Percentiles rank a stretch among this genome's conserved stretches.
These are phyloP conservation scores for Oryzaephilus surinamensis DNA, from an alignment of 1,140 invertebrate species.

Conservation along the genomic window DNA sequence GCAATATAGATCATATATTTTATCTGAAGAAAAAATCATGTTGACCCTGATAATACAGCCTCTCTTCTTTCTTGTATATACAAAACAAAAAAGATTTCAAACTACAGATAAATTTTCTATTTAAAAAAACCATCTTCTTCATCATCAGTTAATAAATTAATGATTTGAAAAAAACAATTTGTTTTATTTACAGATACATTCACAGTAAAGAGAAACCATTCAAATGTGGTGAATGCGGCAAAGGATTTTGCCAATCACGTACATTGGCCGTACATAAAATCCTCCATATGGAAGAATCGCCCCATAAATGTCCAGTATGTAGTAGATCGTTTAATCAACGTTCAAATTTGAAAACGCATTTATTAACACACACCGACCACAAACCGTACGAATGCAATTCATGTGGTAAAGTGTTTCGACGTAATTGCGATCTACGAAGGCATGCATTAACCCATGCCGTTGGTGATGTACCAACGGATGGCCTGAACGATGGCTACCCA, in stretches of 20 bases:
- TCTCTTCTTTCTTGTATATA: no score
- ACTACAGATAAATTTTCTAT: no score
- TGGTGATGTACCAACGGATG: constrained; percentile 63
- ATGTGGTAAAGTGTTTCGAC: constrained; percentile 78
- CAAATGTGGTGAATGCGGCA: constrained; percentile 90
- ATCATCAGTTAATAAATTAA: no score
- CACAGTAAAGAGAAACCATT: constrained; percentile 96
- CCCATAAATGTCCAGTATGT: constrained; percentile 85
- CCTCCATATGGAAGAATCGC: constrained; percentile 83
- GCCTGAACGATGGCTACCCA: constrained; percentile 54
- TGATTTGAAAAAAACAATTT: no score
- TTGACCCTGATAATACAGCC: no score
- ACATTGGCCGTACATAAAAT: constrained; percentile 91
- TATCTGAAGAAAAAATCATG: no score
- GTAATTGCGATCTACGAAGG: constrained; percentile 74
- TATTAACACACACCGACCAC: constrained; percentile 90
- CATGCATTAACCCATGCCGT: constrained; percentile 79
- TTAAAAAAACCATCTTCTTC: no score
- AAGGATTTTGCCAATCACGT: constrained; percentile 91
- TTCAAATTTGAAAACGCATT: constrained; percentile 85
- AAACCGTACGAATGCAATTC: constrained; percentile 88
- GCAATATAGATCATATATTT: no score
- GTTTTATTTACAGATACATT: constrained; percentile 85
- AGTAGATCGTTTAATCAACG: constrained; percentile 82
- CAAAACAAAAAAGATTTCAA: no score